Evolutionary conservation across 2,113 vertebrate species (phyloP), one percentile per base, ranked within the genome.

Genomic region (Triplophysa dalaica): DNA sequence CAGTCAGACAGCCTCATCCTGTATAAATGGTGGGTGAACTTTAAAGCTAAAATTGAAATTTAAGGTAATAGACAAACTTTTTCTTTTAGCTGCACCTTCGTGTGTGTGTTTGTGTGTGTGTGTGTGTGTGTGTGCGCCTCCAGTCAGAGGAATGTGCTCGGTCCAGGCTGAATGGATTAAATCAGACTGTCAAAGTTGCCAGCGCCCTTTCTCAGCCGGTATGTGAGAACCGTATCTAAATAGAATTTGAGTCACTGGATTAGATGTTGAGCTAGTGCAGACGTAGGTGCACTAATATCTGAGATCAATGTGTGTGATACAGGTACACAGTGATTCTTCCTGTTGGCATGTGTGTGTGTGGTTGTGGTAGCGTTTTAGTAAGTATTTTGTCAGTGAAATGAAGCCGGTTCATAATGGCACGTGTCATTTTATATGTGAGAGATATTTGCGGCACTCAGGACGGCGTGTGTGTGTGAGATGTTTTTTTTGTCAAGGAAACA

Each of bases 361-460:
- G 24, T 26, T 14, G 2, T 38, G 52, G 26, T 82, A 50, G 24
- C 24, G 64, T 58, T 65, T 75, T 4, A 60, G 16, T 10, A 69
- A 56, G 64, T 29, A 84, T 62, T 84, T 82, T 81, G 75, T 85
- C 87, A 87, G 77, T 80, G 75, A 56, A 54, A 70, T 82, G 85
- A n/a, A 41, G 21, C 26, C 26, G n/a, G 69, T 70, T 56, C 2
- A 33, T 56, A 70, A 70, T 21, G 9, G 8, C 48, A n/a, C 14
- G 17, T 9, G 2, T 70, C 16, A 50, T 19, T 19, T 50, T 11
- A 11, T 14, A 33, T 33, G 33, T 33, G 6, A 33, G 48, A 13
- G 2, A 50, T 14, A 50, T 14, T 11, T 82, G 73, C 75, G 84
- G 75, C 22, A 24, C 1, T 24, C 24, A 24, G 24, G 24, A 24